A percentile compares a stretch with the other conserved stretches of the same genome.
These are phyloP conservation scores for Hirudinaria manillensis DNA, from an alignment of 2,888 invertebrate species.

Conservation along the genomic window DNA sequence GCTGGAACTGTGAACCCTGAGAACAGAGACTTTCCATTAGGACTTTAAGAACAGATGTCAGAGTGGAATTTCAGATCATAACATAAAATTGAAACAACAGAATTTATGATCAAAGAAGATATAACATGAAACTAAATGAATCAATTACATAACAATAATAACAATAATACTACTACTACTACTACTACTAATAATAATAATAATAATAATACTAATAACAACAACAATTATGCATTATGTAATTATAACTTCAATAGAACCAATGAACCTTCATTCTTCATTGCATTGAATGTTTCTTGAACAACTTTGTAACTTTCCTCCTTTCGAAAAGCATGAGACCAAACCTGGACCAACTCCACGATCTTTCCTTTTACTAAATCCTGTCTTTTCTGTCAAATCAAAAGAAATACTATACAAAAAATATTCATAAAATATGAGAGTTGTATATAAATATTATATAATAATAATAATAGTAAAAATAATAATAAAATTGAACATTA, in stretches of 20 bases:
- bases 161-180: too few relatives aligned
- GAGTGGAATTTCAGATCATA: too few relatives aligned
- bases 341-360: conserved; percentile 88
- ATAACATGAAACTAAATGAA: too few relatives aligned
- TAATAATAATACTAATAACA: too few relatives aligned
- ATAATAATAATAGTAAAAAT: not conserved
- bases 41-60: too few relatives aligned
- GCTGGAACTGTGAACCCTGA: conserved; percentile 75
- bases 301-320: conserved; percentile 79
- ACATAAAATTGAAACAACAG: too few relatives aligned
- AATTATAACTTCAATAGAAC: not conserved
- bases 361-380: conserved; percentile 64
- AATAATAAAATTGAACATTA: not conserved
- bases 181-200: too few relatives aligned
- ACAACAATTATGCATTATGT: not conserved
- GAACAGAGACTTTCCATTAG: conserved; percentile 10
- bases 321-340: conserved; percentile 95
- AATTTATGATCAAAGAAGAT: too few relatives aligned
- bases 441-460: not conserved
- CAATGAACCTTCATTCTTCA: conserved; percentile 75
- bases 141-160: too few relatives aligned
- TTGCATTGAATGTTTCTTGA: conserved; percentile 84
- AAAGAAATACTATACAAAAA: not conserved
- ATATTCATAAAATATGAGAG: not conserved
- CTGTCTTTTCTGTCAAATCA: conserved; percentile 43